These are phyloP conservation scores for Tinea semifulvella DNA, from an alignment of 2,888 invertebrate genomes.

Conservation along the genomic window DNA sequence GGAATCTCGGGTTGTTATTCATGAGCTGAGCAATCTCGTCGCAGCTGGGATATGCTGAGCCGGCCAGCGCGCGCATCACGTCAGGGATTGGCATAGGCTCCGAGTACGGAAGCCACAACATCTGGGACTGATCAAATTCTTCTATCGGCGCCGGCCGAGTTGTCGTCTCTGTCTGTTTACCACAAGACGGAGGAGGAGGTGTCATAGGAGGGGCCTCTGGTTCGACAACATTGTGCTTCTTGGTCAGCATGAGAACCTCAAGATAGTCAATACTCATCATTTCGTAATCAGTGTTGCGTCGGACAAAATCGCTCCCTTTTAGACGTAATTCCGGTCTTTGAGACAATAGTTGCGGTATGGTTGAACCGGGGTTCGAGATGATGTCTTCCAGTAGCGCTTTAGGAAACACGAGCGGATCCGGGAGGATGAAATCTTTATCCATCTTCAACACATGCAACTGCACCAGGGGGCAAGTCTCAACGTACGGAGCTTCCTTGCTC, in stretches of 20 bases:
- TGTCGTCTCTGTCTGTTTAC: slow-evolving; percentile 68
- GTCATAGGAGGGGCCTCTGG: no score
- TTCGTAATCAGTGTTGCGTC: slow-evolving; percentile 76
- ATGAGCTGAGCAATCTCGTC: no score
- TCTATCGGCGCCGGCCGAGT: slow-evolving; percentile 75
- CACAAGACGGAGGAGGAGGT: slow-evolving; percentile 21
- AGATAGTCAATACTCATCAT: no score
- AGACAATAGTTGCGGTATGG: slow-evolving; percentile 78
- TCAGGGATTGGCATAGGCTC: slow-evolving; percentile 52
- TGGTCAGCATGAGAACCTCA: no score
- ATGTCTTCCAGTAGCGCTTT: slow-evolving; percentile 77
- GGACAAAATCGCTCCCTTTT: slow-evolving; percentile 77
- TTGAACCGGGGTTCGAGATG: slow-evolving; percentile 75
- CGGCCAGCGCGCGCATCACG: slow-evolving; percentile 51
- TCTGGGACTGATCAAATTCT: slow-evolving; percentile 75
- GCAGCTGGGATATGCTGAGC: slow-evolving; percentile 39
- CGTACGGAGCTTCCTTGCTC: slow-evolving; percentile 25
- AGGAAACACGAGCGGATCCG: slow-evolving; percentile 84
- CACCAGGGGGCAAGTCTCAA: slow-evolving; percentile 70
- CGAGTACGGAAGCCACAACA: slow-evolving; percentile 80
- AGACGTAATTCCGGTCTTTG: slow-evolving; percentile 77
- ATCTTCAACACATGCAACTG: slow-evolving; percentile 76
- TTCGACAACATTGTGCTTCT: no score
- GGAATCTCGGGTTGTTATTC: no score
- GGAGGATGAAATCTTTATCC: slow-evolving; percentile 75